Percentiles rank a stretch among this genome's conserved stretches.
These are phyloP conservation scores for Crotalus viridis DNA, from an alignment of 2,113 vertebrate genomes.

Conservation along the genomic window DNA sequence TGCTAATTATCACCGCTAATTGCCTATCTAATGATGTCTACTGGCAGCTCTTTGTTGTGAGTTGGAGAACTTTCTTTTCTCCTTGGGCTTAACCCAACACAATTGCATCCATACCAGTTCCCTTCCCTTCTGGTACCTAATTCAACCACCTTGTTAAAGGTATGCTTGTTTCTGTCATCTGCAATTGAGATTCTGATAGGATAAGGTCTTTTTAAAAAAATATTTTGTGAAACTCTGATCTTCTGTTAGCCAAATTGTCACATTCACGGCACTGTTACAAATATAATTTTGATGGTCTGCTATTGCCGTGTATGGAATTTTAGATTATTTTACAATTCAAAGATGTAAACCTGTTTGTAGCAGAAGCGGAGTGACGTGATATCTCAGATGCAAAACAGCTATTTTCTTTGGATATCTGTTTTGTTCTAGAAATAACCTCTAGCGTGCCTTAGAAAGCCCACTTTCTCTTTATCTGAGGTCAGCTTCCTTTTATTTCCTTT, in stretches of 20 bases:
- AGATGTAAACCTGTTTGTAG: constrained; percentile 18
- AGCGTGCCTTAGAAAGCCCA: constrained; percentile 22
- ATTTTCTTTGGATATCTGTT: constrained; percentile 43
- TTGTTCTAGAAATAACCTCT: constrained; percentile 8
- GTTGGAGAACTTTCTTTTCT: background rate
- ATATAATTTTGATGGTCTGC: background rate
- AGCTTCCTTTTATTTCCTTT: constrained; percentile 20
- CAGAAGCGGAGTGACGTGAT: constrained; percentile 22
- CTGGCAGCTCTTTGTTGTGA: background rate
- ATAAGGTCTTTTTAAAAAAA: rapidly evolving
- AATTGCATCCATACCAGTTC: background rate
- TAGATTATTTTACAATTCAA: constrained; percentile 34
- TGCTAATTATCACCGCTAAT: background rate
- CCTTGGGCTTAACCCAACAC: background rate
- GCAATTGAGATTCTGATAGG: background rate
- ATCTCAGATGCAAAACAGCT: constrained; percentile 42
- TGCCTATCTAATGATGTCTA: background rate
- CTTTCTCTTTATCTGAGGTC: constrained; percentile 39
- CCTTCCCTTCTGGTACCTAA: background rate
- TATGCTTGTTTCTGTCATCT: background rate
- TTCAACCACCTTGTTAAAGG: background rate
- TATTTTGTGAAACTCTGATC: constrained; percentile 32
- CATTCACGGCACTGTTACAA: constrained; percentile 35
- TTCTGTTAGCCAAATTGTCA: constrained; percentile 25
- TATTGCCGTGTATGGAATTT: background rate